Evolutionary conservation across 1,140 invertebrate genomes (phyloP).

Genomic region (Diprion similis): DNA sequence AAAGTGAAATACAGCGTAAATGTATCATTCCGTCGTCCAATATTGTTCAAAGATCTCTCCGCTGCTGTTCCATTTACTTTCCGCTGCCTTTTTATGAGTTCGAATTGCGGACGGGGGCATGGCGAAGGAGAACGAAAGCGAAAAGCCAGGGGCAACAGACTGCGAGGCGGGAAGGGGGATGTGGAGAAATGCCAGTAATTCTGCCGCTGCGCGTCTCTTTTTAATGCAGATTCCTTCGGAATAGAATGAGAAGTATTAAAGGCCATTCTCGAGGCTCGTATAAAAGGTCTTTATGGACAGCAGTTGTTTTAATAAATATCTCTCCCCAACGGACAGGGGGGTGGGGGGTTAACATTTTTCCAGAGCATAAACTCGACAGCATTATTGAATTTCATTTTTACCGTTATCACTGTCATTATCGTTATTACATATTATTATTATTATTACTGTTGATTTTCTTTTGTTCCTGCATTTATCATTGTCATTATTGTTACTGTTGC

Average conservation of each 20-base stretch:
- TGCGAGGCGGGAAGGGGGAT: background rate
- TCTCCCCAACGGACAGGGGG: background rate
- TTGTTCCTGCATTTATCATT: too few species aligned
- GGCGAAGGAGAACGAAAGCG: background rate
- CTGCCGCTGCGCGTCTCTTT: background rate
- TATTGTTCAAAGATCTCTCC: slow-evolving; percentile 13
- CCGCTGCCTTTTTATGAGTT: slow-evolving; percentile 12
- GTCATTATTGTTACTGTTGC: too few species aligned
- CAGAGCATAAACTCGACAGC: background rate
- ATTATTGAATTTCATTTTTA: background rate
- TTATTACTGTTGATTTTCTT: background rate
- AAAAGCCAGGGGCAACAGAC: background rate
- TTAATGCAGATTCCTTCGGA: background rate
- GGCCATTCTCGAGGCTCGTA: background rate
- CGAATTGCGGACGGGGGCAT: background rate
- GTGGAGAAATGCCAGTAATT: background rate
- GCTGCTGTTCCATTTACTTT: background rate
- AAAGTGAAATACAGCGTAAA: slow-evolving; percentile 12
- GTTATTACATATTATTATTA: background rate
- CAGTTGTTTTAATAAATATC: slow-evolving; percentile 1
- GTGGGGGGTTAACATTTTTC: background rate
- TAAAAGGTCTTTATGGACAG: background rate
- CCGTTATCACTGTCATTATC: background rate
- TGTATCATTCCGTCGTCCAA: slow-evolving; percentile 17
- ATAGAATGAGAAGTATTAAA: background rate